phyloP scores from a whole-genome alignment of 2,888 invertebrate genomes.

The Gisinianus flammeolus region DNA sequence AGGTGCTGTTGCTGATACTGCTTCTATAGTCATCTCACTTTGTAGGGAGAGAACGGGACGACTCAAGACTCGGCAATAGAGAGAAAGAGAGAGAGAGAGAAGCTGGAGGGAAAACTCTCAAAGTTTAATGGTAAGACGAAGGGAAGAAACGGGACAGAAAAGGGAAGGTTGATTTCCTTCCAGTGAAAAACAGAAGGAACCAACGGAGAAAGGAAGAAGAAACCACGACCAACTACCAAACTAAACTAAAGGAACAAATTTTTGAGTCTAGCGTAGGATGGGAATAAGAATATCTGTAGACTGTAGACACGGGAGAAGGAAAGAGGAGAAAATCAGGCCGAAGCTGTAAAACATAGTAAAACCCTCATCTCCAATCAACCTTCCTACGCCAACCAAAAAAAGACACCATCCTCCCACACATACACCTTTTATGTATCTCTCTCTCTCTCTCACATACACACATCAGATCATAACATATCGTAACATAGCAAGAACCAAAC shows the following conservation, averaged over 20 bases:
- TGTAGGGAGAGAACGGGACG: too few relatives aligned
- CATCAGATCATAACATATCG: neutral
- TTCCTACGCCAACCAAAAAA: neutral
- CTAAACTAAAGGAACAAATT: neutral
- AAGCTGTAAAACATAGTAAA: constrained; percentile 33
- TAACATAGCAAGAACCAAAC: neutral
- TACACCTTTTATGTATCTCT: neutral
- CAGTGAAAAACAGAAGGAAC: neutral
- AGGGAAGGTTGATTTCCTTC: too few relatives aligned
- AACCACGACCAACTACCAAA: constrained; percentile 5
- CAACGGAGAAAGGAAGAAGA: too few relatives aligned
- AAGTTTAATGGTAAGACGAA: neutral
- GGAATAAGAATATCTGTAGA: too few relatives aligned
- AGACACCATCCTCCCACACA: neutral
- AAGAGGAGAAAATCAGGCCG: constrained; percentile 1
- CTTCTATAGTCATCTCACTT: too few relatives aligned
- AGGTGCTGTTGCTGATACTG: too few relatives aligned
- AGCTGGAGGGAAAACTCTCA: neutral
- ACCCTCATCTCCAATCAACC: constrained; percentile 28
- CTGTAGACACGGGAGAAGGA: too few relatives aligned
- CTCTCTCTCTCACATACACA: neutral
- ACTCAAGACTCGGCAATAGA: neutral
- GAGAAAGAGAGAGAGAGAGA: neutral
- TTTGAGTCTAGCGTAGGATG: neutral
- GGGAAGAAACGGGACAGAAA: too few relatives aligned